Evolutionary conservation across 2,888 invertebrate species (phyloP), one percentile per base, ranked within the genome.

Genomic region (Drosophila nr. medialis): DNA sequence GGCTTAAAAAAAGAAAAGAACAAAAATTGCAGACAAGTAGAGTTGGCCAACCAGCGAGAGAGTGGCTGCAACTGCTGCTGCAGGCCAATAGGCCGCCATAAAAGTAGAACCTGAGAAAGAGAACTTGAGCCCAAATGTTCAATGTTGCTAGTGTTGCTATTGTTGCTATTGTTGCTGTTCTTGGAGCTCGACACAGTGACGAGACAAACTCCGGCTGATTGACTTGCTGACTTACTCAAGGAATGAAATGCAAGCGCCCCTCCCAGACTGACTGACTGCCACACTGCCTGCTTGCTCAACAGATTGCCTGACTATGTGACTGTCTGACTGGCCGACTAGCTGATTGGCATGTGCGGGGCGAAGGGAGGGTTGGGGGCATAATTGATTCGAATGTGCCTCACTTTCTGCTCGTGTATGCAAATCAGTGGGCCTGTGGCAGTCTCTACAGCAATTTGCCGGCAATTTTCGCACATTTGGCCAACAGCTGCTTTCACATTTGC

Each of bases 391-490:
- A 72, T 78, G 75, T 79, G 70, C 77, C 69, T 72, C 72, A 72
- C 70, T 76, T 74, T 71, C 53, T 36, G 59, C 67, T 69, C 55
- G 65, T 66, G 49, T 79, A 81, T 86, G 86, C 83, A 83, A 85
- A 83, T 74, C 73, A 72, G 27, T 64, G 29, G 24, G 60, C 67
- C 64, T 30, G 64, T 63, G 64, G 67, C 67, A 62, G 64, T 50
- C 69, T 54, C 61, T 62, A 60, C 53, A 42, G 55, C 87, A 80
- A 85, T 85, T 85, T 86, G 72, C 64, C 55, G 61, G 82, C 71
- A 80, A 85, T 85, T 85, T 85, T 85, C 82, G 78, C 85, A 84
- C 85, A 78, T 85, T 85, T 82, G 76, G 78, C 82, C 82, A 84
- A 82, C 82, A 78, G 86, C 84, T 82, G 81, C 85, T 84, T 86